Conservation (phyloP, 1,140 invertebrate genomes). For the Cryptotermes secundus region DNA sequence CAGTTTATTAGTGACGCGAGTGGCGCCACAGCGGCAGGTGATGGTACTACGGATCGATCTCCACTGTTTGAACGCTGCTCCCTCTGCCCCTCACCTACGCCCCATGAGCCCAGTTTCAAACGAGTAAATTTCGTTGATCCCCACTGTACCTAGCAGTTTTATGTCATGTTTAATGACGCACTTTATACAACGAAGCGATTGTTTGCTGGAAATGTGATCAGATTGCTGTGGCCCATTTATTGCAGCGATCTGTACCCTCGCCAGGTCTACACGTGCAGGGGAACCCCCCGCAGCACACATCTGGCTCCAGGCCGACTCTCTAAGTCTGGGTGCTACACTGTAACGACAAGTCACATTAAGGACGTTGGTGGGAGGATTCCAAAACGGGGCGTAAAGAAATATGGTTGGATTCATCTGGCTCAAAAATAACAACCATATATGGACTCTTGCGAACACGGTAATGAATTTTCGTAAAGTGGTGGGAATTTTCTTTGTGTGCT, state of each 20-base stretch:
- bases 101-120: neutral
- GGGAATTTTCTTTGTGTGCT: too few species aligned
- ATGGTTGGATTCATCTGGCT: too few species aligned
- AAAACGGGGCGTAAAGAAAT: too few species aligned
- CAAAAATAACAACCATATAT: too few species aligned
- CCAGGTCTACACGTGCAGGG: neutral
- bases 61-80: neutral
- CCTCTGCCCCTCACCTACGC: neutral
- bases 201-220: neutral
- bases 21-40: slow-evolving; percentile 4
- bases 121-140: slow-evolving; percentile 2
- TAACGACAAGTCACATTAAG: too few species aligned
- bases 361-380: too few species aligned
- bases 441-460: too few species aligned
- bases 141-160: neutral
- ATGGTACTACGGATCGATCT: slow-evolving; percentile 8
- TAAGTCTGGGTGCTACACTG: too few species aligned
- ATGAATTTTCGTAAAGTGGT: too few species aligned
- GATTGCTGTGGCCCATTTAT: neutral
- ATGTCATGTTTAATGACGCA: neutral
- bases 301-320: too few species aligned
- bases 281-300: neutral
- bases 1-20: neutral
- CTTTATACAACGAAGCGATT: neutral
- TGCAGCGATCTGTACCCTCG: neutral